Evolutionary conservation across 2,888 invertebrate species (phyloP).

Genomic region (Drosophila melanocephala): DNA sequence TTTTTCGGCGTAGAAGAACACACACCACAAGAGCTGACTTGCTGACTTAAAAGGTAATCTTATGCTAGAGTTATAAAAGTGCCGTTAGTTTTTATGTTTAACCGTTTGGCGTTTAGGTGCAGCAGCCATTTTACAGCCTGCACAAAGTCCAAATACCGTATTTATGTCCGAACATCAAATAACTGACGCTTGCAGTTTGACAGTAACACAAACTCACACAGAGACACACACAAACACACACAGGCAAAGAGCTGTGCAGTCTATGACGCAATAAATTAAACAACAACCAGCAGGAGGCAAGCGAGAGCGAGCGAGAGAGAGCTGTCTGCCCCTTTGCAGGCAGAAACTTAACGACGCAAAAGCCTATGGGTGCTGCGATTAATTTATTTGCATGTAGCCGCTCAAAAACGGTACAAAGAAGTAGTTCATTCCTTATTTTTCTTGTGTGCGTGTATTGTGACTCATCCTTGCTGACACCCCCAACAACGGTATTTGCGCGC

Average conservation of each 20-base stretch:
- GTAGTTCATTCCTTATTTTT: constrained; percentile 37
- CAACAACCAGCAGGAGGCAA: constrained; percentile 16
- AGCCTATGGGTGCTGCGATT: constrained; percentile 32
- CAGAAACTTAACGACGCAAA: constrained; percentile 54
- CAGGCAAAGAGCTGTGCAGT: constrained; percentile 21
- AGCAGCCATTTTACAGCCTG: constrained; percentile 56
- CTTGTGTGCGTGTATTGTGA: constrained; percentile 27
- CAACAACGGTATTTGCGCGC: constrained; percentile 49
- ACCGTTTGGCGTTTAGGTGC: constrained; percentile 75
- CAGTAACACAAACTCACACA: constrained; percentile 26
- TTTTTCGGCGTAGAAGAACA: constrained; percentile 58
- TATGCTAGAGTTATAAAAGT: constrained; percentile 74
- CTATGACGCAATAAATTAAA: constrained; percentile 61
- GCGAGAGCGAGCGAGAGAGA: constrained; percentile 6
- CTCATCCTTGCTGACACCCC: constrained; percentile 48
- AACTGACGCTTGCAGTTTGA: constrained; percentile 58
- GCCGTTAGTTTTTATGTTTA: constrained; percentile 79
- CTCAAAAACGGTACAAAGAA: constrained; percentile 30
- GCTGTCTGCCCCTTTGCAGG: neutral
- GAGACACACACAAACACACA: constrained; percentile 2
- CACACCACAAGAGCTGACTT: constrained; percentile 5
- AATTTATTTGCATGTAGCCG: constrained; percentile 24
- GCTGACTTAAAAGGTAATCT: constrained; percentile 73
- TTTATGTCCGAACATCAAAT: constrained; percentile 53
- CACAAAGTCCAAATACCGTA: constrained; percentile 58